phyloP scores from a whole-genome alignment of 2,797 vertebrate genomes.

The Protosalanx chinensis region DNA sequence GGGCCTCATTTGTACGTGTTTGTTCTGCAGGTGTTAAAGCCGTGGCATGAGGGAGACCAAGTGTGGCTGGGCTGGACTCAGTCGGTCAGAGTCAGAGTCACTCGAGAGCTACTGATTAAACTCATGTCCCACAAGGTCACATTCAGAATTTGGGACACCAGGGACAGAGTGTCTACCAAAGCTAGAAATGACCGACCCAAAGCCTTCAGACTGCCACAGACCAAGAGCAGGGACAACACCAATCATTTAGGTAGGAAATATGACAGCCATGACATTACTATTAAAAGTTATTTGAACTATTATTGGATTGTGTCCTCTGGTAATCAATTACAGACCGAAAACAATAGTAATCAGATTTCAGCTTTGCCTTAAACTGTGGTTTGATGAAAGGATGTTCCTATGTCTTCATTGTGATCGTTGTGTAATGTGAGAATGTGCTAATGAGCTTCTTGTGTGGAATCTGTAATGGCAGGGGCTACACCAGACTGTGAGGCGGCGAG shows the following conservation, averaged over 20 bases:
- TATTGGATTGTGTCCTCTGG: not conserved
- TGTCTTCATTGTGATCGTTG: constrained; percentile 6
- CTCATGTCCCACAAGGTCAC: constrained; percentile 73
- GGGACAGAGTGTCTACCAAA: constrained; percentile 67
- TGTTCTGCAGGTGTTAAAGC: constrained; percentile 68
- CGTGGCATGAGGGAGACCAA: constrained; percentile 73
- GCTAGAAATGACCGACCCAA: constrained; percentile 60
- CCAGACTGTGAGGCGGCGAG: constrained; percentile 18
- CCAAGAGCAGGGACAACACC: constrained; percentile 34
- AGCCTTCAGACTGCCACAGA: constrained; percentile 30
- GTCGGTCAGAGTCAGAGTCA: constrained; percentile 61
- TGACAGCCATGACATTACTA: not conserved
- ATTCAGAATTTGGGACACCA: constrained; percentile 74
- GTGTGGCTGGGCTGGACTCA: constrained; percentile 81
- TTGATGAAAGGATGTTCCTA: not conserved
- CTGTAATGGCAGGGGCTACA: constrained; percentile 14
- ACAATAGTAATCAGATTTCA: not conserved
- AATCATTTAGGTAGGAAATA: constrained; percentile 37
- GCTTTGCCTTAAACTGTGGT: not conserved
- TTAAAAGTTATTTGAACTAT: too few relatives aligned
- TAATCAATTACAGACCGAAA: not conserved
- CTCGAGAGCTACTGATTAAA: constrained; percentile 72
- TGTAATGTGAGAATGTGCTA: constrained; percentile 12
- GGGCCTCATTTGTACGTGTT: not conserved
- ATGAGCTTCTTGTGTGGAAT: constrained; percentile 27